Conservation (phyloP, 53 echinoderm and acorn worm species). For the Patiria pectinifera region DNA sequence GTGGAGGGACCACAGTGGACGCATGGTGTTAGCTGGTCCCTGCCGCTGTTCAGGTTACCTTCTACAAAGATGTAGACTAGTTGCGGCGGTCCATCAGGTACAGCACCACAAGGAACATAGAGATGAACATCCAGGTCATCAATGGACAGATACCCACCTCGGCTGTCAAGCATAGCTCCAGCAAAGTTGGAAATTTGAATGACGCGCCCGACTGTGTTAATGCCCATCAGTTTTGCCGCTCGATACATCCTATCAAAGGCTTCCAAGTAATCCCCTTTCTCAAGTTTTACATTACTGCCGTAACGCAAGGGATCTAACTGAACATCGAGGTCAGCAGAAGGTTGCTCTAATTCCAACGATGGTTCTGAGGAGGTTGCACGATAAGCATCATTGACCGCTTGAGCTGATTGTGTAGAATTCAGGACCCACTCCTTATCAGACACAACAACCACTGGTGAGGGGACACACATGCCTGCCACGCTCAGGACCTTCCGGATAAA, state of each 20-base stretch:
- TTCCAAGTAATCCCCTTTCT: neutral
- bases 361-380: neutral
- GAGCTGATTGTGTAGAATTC: neutral
- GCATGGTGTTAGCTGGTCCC: neutral
- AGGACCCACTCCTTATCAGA: neutral
- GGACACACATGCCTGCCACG: conserved; percentile 12
- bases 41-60: neutral
- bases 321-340: neutral
- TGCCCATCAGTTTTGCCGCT: neutral
- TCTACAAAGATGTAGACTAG: conserved; percentile 46
- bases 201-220: conserved; percentile 1
- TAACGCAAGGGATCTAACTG: neutral
- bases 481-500: neutral
- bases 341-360: neutral
- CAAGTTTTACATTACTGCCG: neutral
- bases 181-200: conserved; percentile 41
- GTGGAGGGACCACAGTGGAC: conserved; percentile 51
- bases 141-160: conserved; percentile 26
- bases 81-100: conserved; percentile 12
- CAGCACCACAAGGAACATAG: conserved; percentile 42
- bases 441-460: neutral
- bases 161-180: conserved; percentile 11
- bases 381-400: neutral
- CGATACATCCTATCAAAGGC: neutral
- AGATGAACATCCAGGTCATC: conserved; percentile 21